Base-by-base conservation (phyloP, 2,888 invertebrate species). In the Melolontha melolontha region DNA sequence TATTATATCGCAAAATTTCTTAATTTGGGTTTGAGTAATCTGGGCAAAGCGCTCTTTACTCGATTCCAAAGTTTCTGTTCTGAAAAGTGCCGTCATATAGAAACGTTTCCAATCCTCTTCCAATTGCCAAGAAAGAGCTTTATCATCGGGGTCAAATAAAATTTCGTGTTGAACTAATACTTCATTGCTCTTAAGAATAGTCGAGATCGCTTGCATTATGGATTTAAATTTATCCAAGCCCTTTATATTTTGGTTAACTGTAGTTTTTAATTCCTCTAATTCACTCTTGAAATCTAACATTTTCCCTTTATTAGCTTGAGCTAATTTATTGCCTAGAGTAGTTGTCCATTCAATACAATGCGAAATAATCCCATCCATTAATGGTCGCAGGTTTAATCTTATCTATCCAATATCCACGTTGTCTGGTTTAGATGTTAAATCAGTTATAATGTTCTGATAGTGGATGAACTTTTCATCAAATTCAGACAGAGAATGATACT, bases 31-130 rank as follows among this genome's bases (percentile, higher is more conserved):
- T 59, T 90, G 86, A 40, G 94, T 96, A 76, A 95, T 86, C 77
- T 91, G 90, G 8, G 93, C 92, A 83, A 96, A 97, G 77, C 93
- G 91, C 64, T 91, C 91, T 79, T 95, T 96, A n/a, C 94, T 94
- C 65, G 91, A 88, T 77, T 92, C 91, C 41, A 94, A 81, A 1
- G 90, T 90, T 69, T 88, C 87, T 10, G 87, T 87, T 64, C 92
- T 86, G 81, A 90, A 92, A 5, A 93, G 79, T 0, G 91, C 89
- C 0, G 90, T 88, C 63, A 90, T 86, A 76, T 90, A 91, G 10
- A 94, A 81, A 2, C 85, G 85, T 67, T 89, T 88, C 93, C 93
- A 94, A 0, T 91, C 87, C 14, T 86, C 82, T 79, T 91, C 88
- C 50, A 94, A 81, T 68, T 84, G 85, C 77, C 89, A 85, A 0